phyloP scores from a whole-genome alignment of 2,113 vertebrate genomes.

The Brachyhypopomus gauderio region DNA sequence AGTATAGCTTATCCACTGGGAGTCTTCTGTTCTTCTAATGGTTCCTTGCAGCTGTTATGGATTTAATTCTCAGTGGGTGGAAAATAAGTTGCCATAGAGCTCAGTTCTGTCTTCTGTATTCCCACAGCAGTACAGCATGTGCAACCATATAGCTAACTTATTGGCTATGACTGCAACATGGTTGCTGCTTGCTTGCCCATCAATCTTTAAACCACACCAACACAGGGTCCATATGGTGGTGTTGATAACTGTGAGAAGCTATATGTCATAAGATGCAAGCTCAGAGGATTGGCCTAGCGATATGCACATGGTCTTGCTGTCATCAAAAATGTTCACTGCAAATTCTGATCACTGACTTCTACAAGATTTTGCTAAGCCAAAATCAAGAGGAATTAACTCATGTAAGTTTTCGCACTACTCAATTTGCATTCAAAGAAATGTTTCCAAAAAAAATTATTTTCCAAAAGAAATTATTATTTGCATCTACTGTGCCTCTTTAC shows the following conservation, averaged over 20 bases:
- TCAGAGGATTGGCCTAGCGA: neutral
- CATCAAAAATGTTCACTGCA: conserved; percentile 7
- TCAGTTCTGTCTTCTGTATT: conserved; percentile 10
- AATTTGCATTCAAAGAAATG: no score
- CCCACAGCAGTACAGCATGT: neutral
- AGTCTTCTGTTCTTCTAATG: neutral
- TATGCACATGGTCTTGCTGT: neutral
- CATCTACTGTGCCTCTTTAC: no score
- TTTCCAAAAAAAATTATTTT: no score
- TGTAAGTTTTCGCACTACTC: neutral
- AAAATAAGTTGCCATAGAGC: neutral
- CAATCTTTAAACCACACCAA: conserved; percentile 5
- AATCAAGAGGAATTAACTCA: neutral
- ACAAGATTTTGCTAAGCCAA: neutral
- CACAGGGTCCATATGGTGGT: neutral
- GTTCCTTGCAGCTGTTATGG: neutral
- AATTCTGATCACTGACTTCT: neutral
- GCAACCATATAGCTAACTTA: conserved; percentile 13
- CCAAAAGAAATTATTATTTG: no score
- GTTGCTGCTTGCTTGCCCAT: conserved; percentile 5
- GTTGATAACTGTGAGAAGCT: conserved; percentile 27
- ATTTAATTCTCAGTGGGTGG: neutral
- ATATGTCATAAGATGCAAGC: neutral
- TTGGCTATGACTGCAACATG: conserved; percentile 9
- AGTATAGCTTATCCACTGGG: neutral